phyloP scores from a whole-genome alignment of 2,113 vertebrate species.

The Oreochromis aureus region DNA sequence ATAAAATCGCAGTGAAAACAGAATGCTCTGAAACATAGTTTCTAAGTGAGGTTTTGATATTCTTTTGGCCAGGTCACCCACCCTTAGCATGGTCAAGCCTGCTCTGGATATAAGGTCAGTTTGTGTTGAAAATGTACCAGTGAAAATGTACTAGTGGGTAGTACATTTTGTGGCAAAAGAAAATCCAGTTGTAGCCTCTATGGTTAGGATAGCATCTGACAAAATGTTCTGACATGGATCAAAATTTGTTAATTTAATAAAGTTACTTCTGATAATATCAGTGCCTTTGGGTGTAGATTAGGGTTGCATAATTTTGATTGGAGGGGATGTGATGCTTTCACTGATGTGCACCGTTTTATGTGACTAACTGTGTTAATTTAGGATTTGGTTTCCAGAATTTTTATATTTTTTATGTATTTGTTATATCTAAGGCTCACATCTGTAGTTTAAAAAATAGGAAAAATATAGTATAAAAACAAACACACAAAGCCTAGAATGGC shows the following conservation, averaged over 20 bases:
- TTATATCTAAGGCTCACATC: not conserved
- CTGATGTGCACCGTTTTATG: not conserved
- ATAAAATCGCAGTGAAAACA: not conserved
- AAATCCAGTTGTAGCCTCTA: not conserved
- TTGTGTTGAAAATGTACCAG: not conserved
- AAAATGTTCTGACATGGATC: not conserved
- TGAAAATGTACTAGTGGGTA: not conserved
- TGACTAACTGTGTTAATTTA: not conserved
- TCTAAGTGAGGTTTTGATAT: not conserved
- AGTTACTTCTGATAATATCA: not conserved
- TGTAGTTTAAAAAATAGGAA: not conserved
- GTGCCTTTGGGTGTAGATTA: not conserved
- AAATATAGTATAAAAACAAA: not conserved
- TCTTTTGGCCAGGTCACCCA: not conserved
- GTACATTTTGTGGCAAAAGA: not conserved
- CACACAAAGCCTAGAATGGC: not conserved
- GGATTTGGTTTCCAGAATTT: not conserved
- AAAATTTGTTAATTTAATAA: not conserved
- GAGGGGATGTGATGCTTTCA: not conserved
- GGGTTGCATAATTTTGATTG: not conserved
- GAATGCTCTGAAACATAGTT: not conserved
- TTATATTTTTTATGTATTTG: not conserved
- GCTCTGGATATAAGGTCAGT: not conserved
- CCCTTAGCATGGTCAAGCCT: not conserved
- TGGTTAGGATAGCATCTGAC: fast-evolving